A percentile compares a stretch with the other conserved stretches of the same genome.
Evolutionary conservation across 37 sponge, comb jelly and placozoan genomes (phyloP).

Genomic region (Agelas oroides): DNA sequence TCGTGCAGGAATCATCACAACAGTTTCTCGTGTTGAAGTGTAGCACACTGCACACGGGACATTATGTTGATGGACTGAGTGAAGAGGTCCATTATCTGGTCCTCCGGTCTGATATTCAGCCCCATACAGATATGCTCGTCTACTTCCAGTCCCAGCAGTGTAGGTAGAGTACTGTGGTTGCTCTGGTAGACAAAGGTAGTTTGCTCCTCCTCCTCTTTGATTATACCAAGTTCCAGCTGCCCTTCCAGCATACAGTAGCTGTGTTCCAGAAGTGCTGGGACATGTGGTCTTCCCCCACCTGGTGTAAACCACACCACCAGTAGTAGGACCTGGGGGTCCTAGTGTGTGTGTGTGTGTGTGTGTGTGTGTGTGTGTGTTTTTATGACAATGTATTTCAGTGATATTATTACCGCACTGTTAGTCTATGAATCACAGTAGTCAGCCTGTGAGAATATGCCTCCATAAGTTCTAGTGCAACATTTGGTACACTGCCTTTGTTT

Average conservation of each 20-base stretch:
- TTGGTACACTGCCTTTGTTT: no score
- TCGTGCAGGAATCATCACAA: conserved; percentile 42
- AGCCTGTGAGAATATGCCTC: no score
- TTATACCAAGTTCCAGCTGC: not conserved
- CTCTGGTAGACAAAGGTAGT: conserved; percentile 10
- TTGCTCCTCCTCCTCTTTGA: conserved; percentile 14
- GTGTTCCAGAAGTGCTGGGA: conserved; percentile 18
- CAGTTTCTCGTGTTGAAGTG: conserved; percentile 13
- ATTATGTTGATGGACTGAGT: not conserved
- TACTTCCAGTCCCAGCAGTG: not conserved
- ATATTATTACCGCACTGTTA: no score
- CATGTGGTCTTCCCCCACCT: conserved; percentile 39
- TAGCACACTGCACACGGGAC: conserved; percentile 64
- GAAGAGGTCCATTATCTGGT: not conserved
- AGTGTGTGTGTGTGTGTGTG: no score
- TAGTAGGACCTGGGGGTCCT: conserved; percentile 36
- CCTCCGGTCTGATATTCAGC: conserved; percentile 35
- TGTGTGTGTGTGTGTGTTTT: no score
- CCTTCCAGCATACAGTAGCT: conserved; percentile 22
- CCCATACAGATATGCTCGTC: conserved; percentile 22
- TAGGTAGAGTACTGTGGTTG: conserved; percentile 38
- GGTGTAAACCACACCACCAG: conserved; percentile 14
- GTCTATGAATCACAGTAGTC: no score
- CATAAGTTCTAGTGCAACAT: no score
- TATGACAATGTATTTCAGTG: no score